phyloP scores from a whole-genome alignment of 2,113 vertebrate genomes.

The Thamnophis sirtalis region DNA sequence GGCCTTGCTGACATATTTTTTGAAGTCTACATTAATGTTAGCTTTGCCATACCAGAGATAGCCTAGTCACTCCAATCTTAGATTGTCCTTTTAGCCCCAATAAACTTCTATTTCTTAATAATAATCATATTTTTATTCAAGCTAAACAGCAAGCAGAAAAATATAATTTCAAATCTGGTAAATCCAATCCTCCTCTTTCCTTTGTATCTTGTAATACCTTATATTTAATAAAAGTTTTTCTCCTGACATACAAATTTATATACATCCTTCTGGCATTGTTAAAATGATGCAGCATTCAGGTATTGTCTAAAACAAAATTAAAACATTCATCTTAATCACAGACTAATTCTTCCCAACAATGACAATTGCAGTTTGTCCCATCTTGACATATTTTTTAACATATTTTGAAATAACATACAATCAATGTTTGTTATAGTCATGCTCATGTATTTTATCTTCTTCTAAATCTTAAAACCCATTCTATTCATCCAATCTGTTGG shows the following conservation, averaged over 20 bases:
- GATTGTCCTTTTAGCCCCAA: not conserved
- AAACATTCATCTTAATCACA: not conserved
- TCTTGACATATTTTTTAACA: not conserved
- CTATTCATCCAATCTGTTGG: not conserved
- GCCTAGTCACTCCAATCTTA: not conserved
- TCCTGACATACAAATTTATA: not conserved
- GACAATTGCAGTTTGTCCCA: not conserved
- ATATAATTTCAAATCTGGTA: not conserved
- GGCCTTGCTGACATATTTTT: not conserved
- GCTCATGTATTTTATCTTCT: not conserved
- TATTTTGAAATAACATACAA: not conserved
- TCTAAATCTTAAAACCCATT: not conserved
- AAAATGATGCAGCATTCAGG: not conserved
- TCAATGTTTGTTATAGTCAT: not conserved
- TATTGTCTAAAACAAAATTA: not conserved
- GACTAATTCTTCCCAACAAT: not conserved
- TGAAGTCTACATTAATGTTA: not conserved
- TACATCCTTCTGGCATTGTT: not conserved
- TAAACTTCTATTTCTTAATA: not conserved
- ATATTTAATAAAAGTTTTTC: not conserved
- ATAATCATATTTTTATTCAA: not conserved
- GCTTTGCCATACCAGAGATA: not conserved
- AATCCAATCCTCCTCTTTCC: not conserved
- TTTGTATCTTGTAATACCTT: not conserved
- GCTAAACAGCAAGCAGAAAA: not conserved